Evolutionary conservation across 2,113 vertebrate species (phyloP).

Genomic region (Eidolon helvum): DNA sequence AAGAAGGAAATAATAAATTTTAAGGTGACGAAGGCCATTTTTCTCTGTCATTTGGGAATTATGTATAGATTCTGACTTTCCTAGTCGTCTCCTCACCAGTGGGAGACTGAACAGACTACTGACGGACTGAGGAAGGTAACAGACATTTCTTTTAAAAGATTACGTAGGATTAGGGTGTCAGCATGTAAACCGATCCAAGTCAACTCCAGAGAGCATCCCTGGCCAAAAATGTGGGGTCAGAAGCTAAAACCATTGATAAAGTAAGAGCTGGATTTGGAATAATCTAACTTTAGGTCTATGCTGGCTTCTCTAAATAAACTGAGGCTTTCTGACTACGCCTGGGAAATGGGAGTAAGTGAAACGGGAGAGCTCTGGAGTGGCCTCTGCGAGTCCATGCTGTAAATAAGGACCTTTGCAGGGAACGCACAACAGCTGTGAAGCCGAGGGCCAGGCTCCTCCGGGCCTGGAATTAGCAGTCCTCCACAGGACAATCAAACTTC

Average conservation of each 20-base stretch:
- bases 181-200: neutral
- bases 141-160: neutral
- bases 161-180: neutral
- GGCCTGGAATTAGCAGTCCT: neutral
- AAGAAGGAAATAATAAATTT: neutral
- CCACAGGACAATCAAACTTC: neutral
- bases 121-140: neutral
- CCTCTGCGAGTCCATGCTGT: accelerated
- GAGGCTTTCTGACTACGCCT: neutral
- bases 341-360: neutral
- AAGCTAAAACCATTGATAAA: neutral
- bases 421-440: neutral
- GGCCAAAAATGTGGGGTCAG: neutral
- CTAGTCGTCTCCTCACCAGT: neutral
- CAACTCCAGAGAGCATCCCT: neutral
- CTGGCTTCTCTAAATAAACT: neutral
- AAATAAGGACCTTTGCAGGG: too few relatives aligned
- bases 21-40: neutral
- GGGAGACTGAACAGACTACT: neutral
- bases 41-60: neutral
- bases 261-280: neutral
- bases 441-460: neutral
- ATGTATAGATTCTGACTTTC: neutral
- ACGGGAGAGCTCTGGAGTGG: neutral
- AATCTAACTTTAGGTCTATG: neutral